A percentile compares a stretch with the other conserved stretches of the same genome.
phyloP scores from a whole-genome alignment of 2,888 invertebrate species.

The Tuberolachnus salignus region DNA sequence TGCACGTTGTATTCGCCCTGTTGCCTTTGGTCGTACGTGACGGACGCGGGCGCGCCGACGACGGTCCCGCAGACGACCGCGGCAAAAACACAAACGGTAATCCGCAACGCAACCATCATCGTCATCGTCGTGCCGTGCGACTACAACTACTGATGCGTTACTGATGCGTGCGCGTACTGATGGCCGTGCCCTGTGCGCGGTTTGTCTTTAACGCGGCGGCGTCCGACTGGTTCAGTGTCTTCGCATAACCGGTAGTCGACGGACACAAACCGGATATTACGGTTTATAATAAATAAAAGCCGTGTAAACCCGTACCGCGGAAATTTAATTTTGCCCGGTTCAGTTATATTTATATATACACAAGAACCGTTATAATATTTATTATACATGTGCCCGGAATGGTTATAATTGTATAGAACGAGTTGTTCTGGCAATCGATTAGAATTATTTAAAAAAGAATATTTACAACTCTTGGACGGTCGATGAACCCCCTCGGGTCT shows the following conservation, averaged over 20 bases:
- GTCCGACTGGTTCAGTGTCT: slow-evolving; percentile 1
- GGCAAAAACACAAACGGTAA: slow-evolving; percentile 1
- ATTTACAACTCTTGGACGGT: slow-evolving; percentile 33
- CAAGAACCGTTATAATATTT: slow-evolving; percentile 12
- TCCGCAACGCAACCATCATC: slow-evolving; percentile 26
- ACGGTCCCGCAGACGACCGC: neutral
- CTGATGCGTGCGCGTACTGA: neutral
- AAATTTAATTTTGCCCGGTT: slow-evolving; percentile 12
- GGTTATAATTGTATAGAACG: neutral
- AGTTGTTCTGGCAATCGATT: neutral
- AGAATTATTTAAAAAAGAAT: slow-evolving; percentile 1
- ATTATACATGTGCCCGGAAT: neutral
- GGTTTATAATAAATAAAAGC: neutral
- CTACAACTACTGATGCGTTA: slow-evolving; percentile 2
- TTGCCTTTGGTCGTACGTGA: slow-evolving; percentile 75
- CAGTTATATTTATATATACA: neutral
- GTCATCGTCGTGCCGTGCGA: slow-evolving; percentile 11
- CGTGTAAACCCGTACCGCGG: neutral
- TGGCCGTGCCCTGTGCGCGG: too few species aligned
- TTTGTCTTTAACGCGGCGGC: neutral
- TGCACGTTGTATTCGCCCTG: slow-evolving; percentile 78
- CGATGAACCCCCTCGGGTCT: slow-evolving; percentile 18
- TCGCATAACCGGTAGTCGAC: slow-evolving; percentile 12
- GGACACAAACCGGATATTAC: slow-evolving; percentile 28
- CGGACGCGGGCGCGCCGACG: slow-evolving; percentile 51